Evolutionary conservation across 2,888 invertebrate genomes (phyloP).

Genomic region (Achlya flavicornis): DNA sequence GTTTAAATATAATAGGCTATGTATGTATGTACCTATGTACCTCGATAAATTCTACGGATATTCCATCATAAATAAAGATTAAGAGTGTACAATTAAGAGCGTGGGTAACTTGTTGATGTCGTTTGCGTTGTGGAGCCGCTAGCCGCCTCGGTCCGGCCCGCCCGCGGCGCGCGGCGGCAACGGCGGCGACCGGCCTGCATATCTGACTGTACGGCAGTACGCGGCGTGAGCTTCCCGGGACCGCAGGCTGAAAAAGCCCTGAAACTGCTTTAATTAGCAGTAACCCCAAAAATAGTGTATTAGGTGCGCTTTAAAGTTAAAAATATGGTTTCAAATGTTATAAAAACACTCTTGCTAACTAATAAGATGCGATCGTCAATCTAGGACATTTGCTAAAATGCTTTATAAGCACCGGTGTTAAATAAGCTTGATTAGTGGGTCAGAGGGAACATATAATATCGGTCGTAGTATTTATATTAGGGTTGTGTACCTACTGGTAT

Average conservation of each 20-base stretch:
- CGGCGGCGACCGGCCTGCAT: not conserved
- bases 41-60: no score
- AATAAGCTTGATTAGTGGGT: no score
- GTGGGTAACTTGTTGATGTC: slow-evolving; percentile 36
- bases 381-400: no score
- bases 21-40: no score
- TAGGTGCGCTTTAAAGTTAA: not conserved
- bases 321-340: not conserved
- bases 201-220: slow-evolving; percentile 50
- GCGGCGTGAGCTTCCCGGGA: slow-evolving; percentile 38
- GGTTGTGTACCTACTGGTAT: not conserved
- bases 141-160: slow-evolving; percentile 32
- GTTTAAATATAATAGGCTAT: no score
- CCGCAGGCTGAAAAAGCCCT: not conserved
- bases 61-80: not conserved
- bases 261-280: not conserved
- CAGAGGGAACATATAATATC: no score
- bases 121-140: slow-evolving; percentile 15
- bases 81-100: slow-evolving; percentile 25
- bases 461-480: not conserved
- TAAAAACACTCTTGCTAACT: no score
- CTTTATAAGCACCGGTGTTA: no score
- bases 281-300: not conserved
- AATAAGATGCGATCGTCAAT: no score
- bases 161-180: slow-evolving; percentile 17